Conservation (phyloP, 2,888 invertebrate genomes). For the Troides aeacus region DNA sequence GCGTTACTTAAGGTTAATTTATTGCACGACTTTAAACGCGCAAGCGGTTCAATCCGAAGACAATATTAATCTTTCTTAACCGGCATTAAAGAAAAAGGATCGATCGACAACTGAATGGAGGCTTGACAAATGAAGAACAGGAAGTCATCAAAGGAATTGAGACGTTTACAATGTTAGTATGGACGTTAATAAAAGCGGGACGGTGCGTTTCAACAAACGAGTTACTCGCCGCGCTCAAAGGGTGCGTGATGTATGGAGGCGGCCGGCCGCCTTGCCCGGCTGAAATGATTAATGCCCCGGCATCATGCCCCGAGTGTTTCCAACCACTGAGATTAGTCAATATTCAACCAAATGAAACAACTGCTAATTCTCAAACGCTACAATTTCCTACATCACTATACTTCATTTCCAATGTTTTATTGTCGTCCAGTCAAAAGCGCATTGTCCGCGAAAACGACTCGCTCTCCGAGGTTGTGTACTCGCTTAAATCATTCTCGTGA, state of each 20-base stretch:
- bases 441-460: conserved; percentile 38
- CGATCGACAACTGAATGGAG: conserved; percentile 34
- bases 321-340: conserved; percentile 35
- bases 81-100: conserved; percentile 52
- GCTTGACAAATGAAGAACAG: conserved; percentile 55
- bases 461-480: conserved; percentile 34
- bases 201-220: conserved; percentile 65
- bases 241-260: conserved; percentile 61
- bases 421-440: conserved; percentile 40
- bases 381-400: conserved; percentile 4
- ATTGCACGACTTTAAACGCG: conserved; percentile 66
- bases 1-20: conserved; percentile 78
- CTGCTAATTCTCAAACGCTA: conserved; percentile 49
- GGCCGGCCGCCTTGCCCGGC: conserved; percentile 44
- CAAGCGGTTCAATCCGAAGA: conserved; percentile 58
- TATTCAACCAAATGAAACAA: conserved; percentile 48
- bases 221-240: conserved; percentile 58
- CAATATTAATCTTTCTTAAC: conserved; percentile 72
- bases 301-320: conserved; percentile 45
- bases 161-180: conserved; percentile 67
- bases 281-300: conserved; percentile 65
- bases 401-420: conserved; percentile 31
- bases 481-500: conserved; percentile 45
- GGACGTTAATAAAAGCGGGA: conserved; percentile 60
- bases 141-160: conserved; percentile 71